Conservation (phyloP, 1,140 invertebrate species). For the Zaprionus camerounensis region DNA sequence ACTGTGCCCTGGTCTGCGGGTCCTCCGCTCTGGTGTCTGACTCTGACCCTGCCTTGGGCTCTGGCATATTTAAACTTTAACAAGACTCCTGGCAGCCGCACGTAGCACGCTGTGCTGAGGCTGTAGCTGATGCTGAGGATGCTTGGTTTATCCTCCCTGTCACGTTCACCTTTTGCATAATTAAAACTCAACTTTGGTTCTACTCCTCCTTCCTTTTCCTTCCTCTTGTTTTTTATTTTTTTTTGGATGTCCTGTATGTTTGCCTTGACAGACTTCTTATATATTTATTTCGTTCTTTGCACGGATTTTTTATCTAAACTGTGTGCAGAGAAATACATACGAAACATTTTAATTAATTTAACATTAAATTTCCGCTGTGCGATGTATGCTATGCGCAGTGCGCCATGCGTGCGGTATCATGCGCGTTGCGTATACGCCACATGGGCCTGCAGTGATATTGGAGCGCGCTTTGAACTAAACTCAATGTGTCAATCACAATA, state of each 20-base stretch:
- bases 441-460: neutral
- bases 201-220: neutral
- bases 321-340: neutral
- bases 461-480: conserved; percentile 40
- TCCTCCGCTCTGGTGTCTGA: neutral
- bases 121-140: neutral
- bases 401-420: neutral
- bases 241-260: neutral
- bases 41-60: neutral
- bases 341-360: conserved; percentile 57
- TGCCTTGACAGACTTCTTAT: neutral
- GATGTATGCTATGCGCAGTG: neutral
- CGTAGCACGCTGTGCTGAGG: conserved; percentile 11
- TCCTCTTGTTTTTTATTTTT: neutral
- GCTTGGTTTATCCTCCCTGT: conserved; percentile 34
- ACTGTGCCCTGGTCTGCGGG: neutral
- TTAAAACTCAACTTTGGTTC: conserved; percentile 53
- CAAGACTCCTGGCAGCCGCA: conserved; percentile 38
- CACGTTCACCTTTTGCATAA: conserved; percentile 73
- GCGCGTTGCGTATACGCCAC: conserved; percentile 32
- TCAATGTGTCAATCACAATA: conserved; percentile 73
- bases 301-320: conserved; percentile 28
- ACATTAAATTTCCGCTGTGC: conserved; percentile 29
- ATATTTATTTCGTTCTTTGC: conserved; percentile 14
- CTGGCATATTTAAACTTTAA: conserved; percentile 53